A percentile compares a stretch with the other conserved stretches of the same genome.
Evolutionary conservation across 2,888 invertebrate genomes (phyloP).

Genomic region (Eilema griseolum): DNA sequence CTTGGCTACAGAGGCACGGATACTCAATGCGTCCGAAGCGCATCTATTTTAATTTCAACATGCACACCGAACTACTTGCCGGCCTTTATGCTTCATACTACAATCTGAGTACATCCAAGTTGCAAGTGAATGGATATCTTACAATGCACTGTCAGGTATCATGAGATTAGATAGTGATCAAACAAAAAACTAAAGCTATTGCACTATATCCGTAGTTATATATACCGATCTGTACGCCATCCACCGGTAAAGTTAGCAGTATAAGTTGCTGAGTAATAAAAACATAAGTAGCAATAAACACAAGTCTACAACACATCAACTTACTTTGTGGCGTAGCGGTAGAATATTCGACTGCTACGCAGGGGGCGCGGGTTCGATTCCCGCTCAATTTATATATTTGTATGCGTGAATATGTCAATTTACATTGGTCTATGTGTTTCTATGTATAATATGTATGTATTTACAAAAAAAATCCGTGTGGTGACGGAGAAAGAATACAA

Average conservation of each 20-base stretch:
- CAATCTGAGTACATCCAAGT: neutral
- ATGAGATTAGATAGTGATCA: conserved; percentile 1
- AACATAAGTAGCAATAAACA: neutral
- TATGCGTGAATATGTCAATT: too few relatives aligned
- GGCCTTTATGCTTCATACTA: neutral
- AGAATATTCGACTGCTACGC: too few relatives aligned
- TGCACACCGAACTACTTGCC: neutral
- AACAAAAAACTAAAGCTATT: conserved; percentile 1
- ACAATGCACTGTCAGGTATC: neutral
- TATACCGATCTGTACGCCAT: neutral
- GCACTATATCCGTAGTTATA: neutral
- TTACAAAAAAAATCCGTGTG: too few relatives aligned
- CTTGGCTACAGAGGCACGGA: neutral
- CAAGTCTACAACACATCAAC: too few relatives aligned
- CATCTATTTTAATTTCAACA: neutral
- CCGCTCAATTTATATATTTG: too few relatives aligned
- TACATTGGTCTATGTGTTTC: too few relatives aligned
- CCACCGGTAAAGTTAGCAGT: neutral
- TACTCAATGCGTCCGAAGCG: neutral
- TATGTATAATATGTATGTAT: too few relatives aligned
- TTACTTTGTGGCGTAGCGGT: too few relatives aligned
- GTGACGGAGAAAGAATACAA: too few relatives aligned
- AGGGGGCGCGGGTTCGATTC: too few relatives aligned
- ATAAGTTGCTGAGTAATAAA: neutral
- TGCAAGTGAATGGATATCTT: conserved; percentile 2